Evolutionary conservation across 2,113 vertebrate species (phyloP).

Genomic region (Oryzias javanicus): DNA sequence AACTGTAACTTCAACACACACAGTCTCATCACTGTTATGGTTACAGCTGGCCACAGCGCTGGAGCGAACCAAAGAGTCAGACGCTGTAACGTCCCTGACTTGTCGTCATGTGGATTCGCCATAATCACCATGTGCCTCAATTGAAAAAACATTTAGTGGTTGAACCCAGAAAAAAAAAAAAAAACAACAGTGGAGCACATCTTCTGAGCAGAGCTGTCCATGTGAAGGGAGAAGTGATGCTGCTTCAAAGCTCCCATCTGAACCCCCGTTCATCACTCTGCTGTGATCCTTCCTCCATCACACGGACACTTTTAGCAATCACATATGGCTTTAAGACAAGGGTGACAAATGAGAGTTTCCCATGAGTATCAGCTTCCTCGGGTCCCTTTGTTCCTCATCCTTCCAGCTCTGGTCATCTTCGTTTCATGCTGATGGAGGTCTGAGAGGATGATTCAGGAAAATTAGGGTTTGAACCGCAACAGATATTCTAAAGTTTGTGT

Average conservation of each 20-base stretch:
- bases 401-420: conserved; percentile 38
- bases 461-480: conserved; percentile 69
- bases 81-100: conserved; percentile 61
- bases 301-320: conserved; percentile 47
- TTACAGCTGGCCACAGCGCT: conserved; percentile 56
- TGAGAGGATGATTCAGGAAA: conserved; percentile 41
- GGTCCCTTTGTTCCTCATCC: conserved; percentile 47
- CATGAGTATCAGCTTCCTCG: conserved; percentile 70
- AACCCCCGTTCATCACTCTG: conserved; percentile 42
- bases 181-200: conserved; percentile 25
- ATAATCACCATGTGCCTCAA: conserved; percentile 62
- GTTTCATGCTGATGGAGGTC: conserved; percentile 42
- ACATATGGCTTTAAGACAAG: conserved; percentile 61
- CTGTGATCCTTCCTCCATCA: conserved; percentile 33
- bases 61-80: conserved; percentile 49
- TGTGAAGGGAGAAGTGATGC: conserved; percentile 29
- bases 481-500: conserved; percentile 9
- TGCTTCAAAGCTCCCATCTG: conserved; percentile 43
- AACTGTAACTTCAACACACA: conserved; percentile 18
- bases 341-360: conserved; percentile 71
- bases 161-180: conserved; percentile 20
- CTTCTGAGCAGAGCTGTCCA: conserved; percentile 32
- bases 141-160: conserved; percentile 61
- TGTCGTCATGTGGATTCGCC: conserved; percentile 55
- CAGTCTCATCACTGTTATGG: conserved; percentile 35